phyloP scores from a whole-genome alignment of 2,888 invertebrate genomes.

The Stratiomys singularior region DNA sequence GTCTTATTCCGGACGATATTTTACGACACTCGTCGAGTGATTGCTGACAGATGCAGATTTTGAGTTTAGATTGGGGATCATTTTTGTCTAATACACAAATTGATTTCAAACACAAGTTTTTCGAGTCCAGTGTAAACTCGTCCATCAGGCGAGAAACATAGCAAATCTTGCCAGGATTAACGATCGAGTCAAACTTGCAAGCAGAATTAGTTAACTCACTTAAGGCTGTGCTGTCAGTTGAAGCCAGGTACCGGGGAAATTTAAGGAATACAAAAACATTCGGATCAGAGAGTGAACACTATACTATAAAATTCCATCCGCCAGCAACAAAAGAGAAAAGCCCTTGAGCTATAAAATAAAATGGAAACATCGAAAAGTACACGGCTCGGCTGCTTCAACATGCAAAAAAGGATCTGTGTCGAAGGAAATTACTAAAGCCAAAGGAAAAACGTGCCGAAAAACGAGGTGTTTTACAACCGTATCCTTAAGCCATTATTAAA shows the following conservation, averaged over 20 bases:
- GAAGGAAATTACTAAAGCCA: constrained; percentile 22
- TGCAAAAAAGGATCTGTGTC: constrained; percentile 25
- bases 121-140: neutral
- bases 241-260: neutral
- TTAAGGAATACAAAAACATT: neutral
- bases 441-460: constrained; percentile 43
- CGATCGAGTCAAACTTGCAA: no score
- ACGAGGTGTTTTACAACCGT: constrained; percentile 51
- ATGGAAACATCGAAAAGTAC: constrained; percentile 35
- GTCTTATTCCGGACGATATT: neutral
- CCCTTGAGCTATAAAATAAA: constrained; percentile 36
- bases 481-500: constrained; percentile 47
- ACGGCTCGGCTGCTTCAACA: neutral
- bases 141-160: neutral
- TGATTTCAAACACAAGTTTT: no score
- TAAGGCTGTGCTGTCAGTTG: no score
- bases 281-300: neutral
- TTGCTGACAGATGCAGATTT: neutral
- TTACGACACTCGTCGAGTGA: neutral
- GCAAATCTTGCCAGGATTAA: no score
- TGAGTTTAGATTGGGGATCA: no score
- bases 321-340: neutral
- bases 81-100: no score
- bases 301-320: constrained; percentile 10
- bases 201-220: no score